Evolutionary conservation across 2,888 invertebrate species (phyloP).

Genomic region (Subacronicta megacephala): DNA sequence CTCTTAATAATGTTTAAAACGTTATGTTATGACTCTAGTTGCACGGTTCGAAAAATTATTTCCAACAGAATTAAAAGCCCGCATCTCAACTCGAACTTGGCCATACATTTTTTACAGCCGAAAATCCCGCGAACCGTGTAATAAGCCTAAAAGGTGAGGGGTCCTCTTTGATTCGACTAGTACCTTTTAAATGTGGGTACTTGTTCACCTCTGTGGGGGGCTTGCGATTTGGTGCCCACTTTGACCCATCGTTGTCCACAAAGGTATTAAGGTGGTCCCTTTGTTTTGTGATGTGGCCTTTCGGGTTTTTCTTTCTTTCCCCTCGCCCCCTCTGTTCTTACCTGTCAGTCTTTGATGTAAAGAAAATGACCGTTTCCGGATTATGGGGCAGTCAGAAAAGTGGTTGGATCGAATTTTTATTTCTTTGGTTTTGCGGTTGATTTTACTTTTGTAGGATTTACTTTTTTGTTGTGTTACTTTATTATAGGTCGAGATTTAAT

Average conservation of each 20-base stretch:
- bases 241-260: slow-evolving; percentile 67
- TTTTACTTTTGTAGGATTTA: slow-evolving; percentile 22
- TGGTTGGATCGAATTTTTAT: slow-evolving; percentile 34
- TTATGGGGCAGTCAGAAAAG: slow-evolving; percentile 43
- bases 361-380: slow-evolving; percentile 50
- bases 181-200: slow-evolving; percentile 76
- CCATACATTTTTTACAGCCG: slow-evolving; percentile 64
- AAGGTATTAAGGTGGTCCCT: slow-evolving; percentile 65
- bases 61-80: slow-evolving; percentile 6
- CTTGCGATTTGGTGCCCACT: slow-evolving; percentile 71
- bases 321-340: slow-evolving; percentile 13
- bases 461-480: slow-evolving; percentile 25
- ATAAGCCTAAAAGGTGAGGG: slow-evolving; percentile 83
- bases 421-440: slow-evolving; percentile 29
- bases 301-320: slow-evolving; percentile 23
- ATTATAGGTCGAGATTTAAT: slow-evolving; percentile 22
- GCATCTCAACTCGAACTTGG: slow-evolving; percentile 23
- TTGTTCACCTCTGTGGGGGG: slow-evolving; percentile 76
- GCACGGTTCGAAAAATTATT: no score
- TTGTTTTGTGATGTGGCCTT: slow-evolving; percentile 57
- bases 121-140: slow-evolving; percentile 71
- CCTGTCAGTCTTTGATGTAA: slow-evolving; percentile 52
- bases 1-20: no score
- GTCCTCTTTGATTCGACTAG: slow-evolving; percentile 75
- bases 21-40: no score